Evolutionary conservation across 2,888 invertebrate genomes (phyloP).

Genomic region (Fragum sueziense): DNA sequence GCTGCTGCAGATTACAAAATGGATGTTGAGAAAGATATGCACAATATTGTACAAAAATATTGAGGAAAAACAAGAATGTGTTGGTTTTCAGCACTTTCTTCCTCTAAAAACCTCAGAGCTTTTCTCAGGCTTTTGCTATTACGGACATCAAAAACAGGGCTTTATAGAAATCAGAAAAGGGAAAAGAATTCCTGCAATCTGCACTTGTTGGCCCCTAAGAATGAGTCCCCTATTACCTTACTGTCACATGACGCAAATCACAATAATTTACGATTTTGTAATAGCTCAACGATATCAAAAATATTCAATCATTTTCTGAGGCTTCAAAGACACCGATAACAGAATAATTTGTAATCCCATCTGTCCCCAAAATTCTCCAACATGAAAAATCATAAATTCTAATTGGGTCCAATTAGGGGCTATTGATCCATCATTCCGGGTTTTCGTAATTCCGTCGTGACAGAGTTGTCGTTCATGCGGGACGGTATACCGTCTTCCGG

Average conservation of each 20-base stretch:
- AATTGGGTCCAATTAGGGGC: constrained; percentile 45
- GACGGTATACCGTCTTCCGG: too few species aligned
- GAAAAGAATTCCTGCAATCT: neutral
- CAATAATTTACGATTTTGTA: constrained; percentile 19
- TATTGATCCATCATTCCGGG: constrained; percentile 42
- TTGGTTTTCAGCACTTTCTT: too few species aligned
- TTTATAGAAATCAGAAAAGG: too few species aligned
- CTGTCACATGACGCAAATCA: neutral
- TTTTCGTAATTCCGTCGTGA: too few species aligned
- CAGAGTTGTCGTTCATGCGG: too few species aligned
- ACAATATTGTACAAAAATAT: too few species aligned
- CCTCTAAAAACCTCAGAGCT: too few species aligned
- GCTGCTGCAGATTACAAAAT: too few species aligned
- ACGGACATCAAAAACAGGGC: neutral
- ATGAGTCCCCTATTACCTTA: neutral
- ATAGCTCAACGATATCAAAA: constrained; percentile 21
- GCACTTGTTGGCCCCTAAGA: constrained; percentile 5
- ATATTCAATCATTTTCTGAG: constrained; percentile 5
- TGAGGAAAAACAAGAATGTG: too few species aligned
- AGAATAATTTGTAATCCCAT: constrained; percentile 47
- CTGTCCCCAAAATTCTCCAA: constrained; percentile 47
- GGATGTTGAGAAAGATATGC: too few species aligned
- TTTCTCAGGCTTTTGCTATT: too few species aligned
- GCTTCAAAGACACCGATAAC: constrained; percentile 26
- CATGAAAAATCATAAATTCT: constrained; percentile 51